These are phyloP conservation scores for Mythimna ferrago DNA, from an alignment of 2,888 invertebrate species.

Conservation along the genomic window DNA sequence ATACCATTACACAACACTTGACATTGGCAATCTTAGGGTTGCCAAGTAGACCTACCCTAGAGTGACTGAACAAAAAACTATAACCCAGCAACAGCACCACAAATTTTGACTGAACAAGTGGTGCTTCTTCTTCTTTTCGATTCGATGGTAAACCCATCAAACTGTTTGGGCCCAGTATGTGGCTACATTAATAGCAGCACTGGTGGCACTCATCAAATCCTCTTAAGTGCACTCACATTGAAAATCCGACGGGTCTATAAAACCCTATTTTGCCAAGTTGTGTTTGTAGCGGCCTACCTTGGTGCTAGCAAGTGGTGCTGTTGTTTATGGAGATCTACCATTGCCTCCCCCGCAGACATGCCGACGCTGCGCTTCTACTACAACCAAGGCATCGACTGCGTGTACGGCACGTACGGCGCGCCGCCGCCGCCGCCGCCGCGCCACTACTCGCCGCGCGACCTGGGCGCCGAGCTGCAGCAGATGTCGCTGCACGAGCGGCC, in stretches of 20 bases:
- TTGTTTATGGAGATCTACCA: not conserved
- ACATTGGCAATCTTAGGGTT: too few species aligned
- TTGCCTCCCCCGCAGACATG: conserved; percentile 81
- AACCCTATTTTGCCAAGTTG: too few species aligned
- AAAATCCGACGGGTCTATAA: too few species aligned
- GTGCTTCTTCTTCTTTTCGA: too few species aligned
- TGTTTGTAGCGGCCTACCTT: too few species aligned
- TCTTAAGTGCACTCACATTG: too few species aligned
- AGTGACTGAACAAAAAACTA: not conserved
- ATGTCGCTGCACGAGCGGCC: conserved; percentile 79
- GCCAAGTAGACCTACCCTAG: too few species aligned
- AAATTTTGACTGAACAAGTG: not conserved
- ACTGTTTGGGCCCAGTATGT: too few species aligned
- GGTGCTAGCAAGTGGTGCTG: not conserved
- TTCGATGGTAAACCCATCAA: too few species aligned
- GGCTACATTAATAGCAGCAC: too few species aligned
- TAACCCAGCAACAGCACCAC: not conserved
- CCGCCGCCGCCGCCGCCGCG: conserved; percentile 67
- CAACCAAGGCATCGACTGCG: conserved; percentile 92
- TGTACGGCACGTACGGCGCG: conserved; percentile 83
- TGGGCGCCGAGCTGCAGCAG: conserved; percentile 80
- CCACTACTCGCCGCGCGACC: conserved; percentile 76
- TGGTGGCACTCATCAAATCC: too few species aligned
- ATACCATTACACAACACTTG: too few species aligned
- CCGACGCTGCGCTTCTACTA: conserved; percentile 92